phyloP scores from a whole-genome alignment of 2,888 invertebrate species.

The Hypercompe scribonia region DNA sequence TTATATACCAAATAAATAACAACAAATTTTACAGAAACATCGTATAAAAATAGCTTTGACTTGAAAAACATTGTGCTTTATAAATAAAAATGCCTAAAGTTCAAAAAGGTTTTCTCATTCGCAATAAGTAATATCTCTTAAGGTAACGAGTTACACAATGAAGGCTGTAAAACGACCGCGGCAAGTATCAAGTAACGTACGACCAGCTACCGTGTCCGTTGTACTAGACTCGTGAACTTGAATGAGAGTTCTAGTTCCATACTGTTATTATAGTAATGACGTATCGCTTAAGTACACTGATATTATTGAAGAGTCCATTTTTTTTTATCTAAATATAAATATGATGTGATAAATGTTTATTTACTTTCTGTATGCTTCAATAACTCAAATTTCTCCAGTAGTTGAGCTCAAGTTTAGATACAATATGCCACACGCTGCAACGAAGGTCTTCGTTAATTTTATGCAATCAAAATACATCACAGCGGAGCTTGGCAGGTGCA shows the following conservation, averaged over 20 bases:
- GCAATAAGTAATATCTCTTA: slow-evolving; percentile 19
- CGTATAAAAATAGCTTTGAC: no score
- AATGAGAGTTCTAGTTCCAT: slow-evolving; percentile 41
- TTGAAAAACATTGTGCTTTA: not conserved
- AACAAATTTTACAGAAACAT: not conserved
- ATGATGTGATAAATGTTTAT: no score
- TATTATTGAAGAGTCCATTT: not conserved
- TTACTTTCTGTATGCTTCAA: no score
- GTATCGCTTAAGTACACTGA: slow-evolving; percentile 12
- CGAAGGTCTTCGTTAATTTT: no score
- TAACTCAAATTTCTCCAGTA: no score
- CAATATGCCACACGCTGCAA: no score
- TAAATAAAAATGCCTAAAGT: not conserved
- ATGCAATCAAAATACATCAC: no score
- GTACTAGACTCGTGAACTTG: slow-evolving; percentile 44
- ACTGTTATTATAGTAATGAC: slow-evolving; percentile 45
- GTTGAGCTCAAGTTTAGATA: no score
- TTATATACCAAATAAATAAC: slow-evolving; percentile 17
- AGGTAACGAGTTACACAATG: slow-evolving; percentile 44
- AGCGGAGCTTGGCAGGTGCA: no score
- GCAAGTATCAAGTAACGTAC: slow-evolving; percentile 49
- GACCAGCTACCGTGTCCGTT: slow-evolving; percentile 48
- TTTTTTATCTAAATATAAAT: no score
- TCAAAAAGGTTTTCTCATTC: not conserved
- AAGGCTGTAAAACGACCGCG: slow-evolving; percentile 40